phyloP scores from a whole-genome alignment of 1,140 invertebrate species.

The Dermatophagoides farinae region DNA sequence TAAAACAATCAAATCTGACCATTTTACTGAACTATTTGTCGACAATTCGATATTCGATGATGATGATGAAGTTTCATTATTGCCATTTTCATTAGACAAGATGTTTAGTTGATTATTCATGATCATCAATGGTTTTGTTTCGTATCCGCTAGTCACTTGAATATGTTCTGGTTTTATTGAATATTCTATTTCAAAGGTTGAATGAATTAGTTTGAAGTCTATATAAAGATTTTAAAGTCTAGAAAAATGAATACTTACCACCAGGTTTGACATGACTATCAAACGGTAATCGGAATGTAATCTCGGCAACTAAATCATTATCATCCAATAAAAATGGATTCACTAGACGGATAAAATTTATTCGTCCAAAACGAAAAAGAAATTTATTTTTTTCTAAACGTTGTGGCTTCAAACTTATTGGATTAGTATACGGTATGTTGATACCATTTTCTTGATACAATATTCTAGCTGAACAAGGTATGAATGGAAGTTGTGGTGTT shows the following conservation, averaged over 20 bases:
- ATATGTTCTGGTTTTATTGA: too few relatives aligned
- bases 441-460: slow-evolving; percentile 16
- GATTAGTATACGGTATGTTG: slow-evolving; percentile 16
- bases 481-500: slow-evolving; percentile 7
- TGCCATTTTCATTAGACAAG: too few relatives aligned
- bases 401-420: not conserved
- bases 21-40: slow-evolving; percentile 13
- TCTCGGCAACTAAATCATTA: slow-evolving; percentile 13
- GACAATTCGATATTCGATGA: not conserved
- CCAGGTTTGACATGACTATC: not conserved
- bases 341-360: slow-evolving; percentile 16
- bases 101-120: too few relatives aligned
- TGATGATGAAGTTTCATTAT: too few relatives aligned
- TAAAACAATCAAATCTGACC: slow-evolving; percentile 17
- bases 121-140: too few relatives aligned
- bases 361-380: slow-evolving; percentile 17
- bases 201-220: too few relatives aligned
- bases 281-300: slow-evolving; percentile 15
- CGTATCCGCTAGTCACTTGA: too few relatives aligned
- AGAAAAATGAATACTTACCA: too few relatives aligned
- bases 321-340: slow-evolving; percentile 14
- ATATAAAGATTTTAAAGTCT: too few relatives aligned
- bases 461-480: slow-evolving; percentile 17
- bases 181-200: too few relatives aligned
- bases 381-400: slow-evolving; percentile 16